Evolutionary conservation across 2,888 invertebrate species (phyloP).

Genomic region (Cerastoderma edule): DNA sequence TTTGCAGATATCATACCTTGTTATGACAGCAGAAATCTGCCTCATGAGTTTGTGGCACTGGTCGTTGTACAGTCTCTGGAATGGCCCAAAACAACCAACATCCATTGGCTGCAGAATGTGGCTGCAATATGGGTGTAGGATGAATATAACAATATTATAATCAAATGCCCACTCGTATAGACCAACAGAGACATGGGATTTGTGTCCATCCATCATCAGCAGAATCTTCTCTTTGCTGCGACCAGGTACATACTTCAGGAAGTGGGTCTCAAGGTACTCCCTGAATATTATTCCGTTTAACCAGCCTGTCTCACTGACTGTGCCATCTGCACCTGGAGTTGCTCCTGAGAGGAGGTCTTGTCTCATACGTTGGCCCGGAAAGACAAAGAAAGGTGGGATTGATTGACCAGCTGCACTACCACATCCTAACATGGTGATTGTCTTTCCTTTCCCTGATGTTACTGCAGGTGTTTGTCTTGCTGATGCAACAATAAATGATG

Average conservation of each 20-base stretch:
- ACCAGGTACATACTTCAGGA: constrained; percentile 24
- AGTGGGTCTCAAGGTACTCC: constrained; percentile 24
- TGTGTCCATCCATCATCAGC: constrained; percentile 32
- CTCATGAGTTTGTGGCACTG: constrained; percentile 42
- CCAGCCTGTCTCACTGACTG: constrained; percentile 32
- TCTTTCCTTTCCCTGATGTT: constrained; percentile 15
- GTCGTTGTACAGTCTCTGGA: constrained; percentile 27
- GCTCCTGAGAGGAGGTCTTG: constrained; percentile 14
- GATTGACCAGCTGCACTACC: constrained; percentile 31
- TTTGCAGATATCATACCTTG: constrained; percentile 36
- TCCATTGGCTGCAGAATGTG: constrained; percentile 40
- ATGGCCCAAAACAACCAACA: constrained; percentile 37
- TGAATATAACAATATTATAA: constrained; percentile 29
- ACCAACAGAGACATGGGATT: constrained; percentile 19
- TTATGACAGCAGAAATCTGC: constrained; percentile 11
- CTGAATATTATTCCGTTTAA: constrained; percentile 32
- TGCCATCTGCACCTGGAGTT: constrained; percentile 13
- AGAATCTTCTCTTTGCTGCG: not conserved
- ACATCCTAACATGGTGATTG: constrained; percentile 32
- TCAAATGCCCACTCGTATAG: constrained; percentile 37
- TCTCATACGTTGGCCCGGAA: constrained; percentile 30
- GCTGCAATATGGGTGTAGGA: constrained; percentile 25
- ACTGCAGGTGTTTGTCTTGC: constrained; percentile 13
- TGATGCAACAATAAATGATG: constrained; percentile 36
- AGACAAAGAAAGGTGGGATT: constrained; percentile 42